phyloP scores from a whole-genome alignment of 2,888 invertebrate species.

The Chloroclysta siterata region DNA sequence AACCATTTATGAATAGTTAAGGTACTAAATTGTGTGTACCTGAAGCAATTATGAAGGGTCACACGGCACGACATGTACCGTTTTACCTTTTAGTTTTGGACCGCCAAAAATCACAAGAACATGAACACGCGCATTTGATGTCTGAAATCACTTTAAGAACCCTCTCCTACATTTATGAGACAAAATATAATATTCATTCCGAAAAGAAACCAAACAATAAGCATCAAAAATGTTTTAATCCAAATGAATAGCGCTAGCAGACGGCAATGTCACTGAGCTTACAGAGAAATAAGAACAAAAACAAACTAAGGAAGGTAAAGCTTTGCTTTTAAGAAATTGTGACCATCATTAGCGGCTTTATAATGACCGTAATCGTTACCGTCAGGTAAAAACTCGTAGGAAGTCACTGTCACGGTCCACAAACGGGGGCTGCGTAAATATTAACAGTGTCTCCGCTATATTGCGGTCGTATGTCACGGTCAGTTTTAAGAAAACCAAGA shows the following conservation, averaged over 20 bases:
- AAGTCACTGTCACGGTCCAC: background rate
- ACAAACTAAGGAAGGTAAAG: constrained; percentile 51
- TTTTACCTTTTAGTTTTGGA: background rate
- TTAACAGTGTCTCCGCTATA: background rate
- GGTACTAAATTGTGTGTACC: background rate
- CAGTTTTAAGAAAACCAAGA: background rate
- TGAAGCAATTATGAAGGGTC: background rate
- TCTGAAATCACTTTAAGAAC: no score
- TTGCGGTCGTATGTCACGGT: background rate
- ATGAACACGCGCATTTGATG: background rate
- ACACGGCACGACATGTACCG: background rate
- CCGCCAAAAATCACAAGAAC: background rate
- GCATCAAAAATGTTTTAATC: constrained; percentile 66
- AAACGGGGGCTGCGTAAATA: background rate
- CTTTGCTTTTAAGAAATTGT: background rate
- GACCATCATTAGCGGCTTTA: background rate
- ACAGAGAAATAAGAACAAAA: constrained; percentile 56
- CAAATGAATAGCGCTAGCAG: constrained; percentile 60
- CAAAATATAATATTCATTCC: no score
- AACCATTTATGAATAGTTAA: background rate
- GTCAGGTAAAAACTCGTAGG: background rate
- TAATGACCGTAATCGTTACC: background rate
- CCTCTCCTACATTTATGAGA: no score
- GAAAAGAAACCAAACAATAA: constrained; percentile 61
- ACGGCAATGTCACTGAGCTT: constrained; percentile 41